A percentile compares a stretch with the other conserved stretches of the same genome.
Evolutionary conservation across 2,888 invertebrate genomes (phyloP).

Genomic region (Epinotia nisella): DNA sequence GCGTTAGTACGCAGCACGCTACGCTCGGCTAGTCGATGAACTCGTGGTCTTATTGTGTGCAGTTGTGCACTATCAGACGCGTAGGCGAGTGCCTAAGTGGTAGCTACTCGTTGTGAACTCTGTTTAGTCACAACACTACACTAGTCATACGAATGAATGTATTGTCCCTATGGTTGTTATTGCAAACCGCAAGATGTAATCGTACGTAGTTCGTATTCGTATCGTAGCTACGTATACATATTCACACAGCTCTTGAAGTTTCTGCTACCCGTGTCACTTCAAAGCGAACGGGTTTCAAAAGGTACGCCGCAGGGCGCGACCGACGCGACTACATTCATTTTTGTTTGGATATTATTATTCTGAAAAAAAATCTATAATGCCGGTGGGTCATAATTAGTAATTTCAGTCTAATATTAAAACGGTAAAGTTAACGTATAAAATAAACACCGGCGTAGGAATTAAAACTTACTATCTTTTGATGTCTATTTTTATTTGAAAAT

Average conservation of each 20-base stretch:
- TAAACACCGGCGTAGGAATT: too few relatives aligned
- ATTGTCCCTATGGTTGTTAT: constrained; percentile 14
- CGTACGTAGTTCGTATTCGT: background rate
- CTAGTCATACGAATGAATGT: constrained; percentile 12
- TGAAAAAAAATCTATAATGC: background rate
- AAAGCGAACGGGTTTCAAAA: constrained; percentile 20
- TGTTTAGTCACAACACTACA: constrained; percentile 26
- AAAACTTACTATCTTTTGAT: too few relatives aligned
- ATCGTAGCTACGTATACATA: background rate
- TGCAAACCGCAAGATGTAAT: constrained; percentile 10
- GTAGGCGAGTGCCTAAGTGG: constrained; percentile 51
- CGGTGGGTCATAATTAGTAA: too few relatives aligned
- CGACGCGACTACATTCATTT: too few relatives aligned
- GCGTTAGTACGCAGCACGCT: constrained; percentile 52
- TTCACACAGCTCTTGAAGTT: constrained; percentile 4
- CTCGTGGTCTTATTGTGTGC: constrained; percentile 63
- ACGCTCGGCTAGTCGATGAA: constrained; percentile 58
- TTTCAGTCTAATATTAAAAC: too few relatives aligned
- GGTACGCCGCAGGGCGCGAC: constrained; percentile 3
- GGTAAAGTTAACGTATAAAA: too few relatives aligned
- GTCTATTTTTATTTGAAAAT: too few relatives aligned
- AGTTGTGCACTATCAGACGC: constrained; percentile 58
- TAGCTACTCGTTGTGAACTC: background rate
- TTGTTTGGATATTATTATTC: background rate
- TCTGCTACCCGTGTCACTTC: constrained; percentile 20